A percentile compares a stretch with the other conserved stretches of the same genome.
phyloP scores from a whole-genome alignment of 2,113 vertebrate genomes.

The Scomber japonicus region DNA sequence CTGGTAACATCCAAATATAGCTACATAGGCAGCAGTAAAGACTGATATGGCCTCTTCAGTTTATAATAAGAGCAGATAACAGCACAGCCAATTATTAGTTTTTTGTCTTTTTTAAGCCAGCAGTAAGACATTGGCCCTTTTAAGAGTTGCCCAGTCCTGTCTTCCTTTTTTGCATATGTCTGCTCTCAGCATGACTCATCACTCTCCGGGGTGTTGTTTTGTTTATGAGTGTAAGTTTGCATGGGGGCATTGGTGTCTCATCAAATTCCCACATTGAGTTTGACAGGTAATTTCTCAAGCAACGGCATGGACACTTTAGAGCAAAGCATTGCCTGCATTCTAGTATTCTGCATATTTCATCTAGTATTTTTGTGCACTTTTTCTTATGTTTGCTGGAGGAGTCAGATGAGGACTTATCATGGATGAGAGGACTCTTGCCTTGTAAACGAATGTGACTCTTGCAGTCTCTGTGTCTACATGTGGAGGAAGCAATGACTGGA shows the following conservation, averaged over 20 bases:
- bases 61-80: too few species aligned
- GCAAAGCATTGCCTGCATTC: conserved; percentile 12
- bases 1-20: background rate
- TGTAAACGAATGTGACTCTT: conserved; percentile 51
- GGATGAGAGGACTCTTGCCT: conserved; percentile 19
- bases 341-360: conserved; percentile 34
- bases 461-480: conserved; percentile 37
- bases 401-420: conserved; percentile 49
- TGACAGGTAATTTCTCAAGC: conserved; percentile 45
- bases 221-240: conserved; percentile 57
- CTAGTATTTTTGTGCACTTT: conserved; percentile 2
- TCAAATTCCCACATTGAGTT: conserved; percentile 43
- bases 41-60: background rate
- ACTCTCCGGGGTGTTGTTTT: conserved; percentile 60
- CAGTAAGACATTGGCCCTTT: conserved; percentile 43
- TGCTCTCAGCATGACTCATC: conserved; percentile 68
- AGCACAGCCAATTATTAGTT: background rate
- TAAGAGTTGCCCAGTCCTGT: conserved; percentile 20
- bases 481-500: conserved; percentile 33
- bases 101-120: conserved; percentile 1
- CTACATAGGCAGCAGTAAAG: background rate
- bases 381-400: conserved; percentile 12
- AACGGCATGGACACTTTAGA: conserved; percentile 20
- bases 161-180: conserved; percentile 41
- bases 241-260: conserved; percentile 49